These are phyloP conservation scores for Noctilio leporinus DNA, from an alignment of 2,113 vertebrate species.

Conservation along the genomic window DNA sequence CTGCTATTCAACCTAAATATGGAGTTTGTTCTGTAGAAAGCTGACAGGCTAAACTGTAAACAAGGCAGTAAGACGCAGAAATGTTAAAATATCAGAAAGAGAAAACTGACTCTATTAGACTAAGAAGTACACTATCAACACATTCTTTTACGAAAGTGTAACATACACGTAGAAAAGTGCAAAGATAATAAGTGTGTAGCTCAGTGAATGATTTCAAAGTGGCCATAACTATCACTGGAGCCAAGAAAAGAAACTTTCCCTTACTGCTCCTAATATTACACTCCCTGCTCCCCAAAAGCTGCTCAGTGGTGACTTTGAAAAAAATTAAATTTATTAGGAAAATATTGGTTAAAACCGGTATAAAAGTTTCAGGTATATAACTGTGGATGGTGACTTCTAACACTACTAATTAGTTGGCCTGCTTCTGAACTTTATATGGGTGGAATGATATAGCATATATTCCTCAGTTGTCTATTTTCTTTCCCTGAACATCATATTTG, in stretches of 20 bases:
- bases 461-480: neutral
- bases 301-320: neutral
- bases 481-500: neutral
- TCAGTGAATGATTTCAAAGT: neutral
- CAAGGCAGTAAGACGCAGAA: neutral
- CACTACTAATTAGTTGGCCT: neutral
- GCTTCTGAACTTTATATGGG: neutral
- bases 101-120: neutral
- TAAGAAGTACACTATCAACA: neutral
- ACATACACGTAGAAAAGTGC: neutral
- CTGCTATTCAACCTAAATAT: neutral
- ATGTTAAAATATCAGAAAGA: neutral
- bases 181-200: neutral
- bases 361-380: neutral
- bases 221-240: neutral
- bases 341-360: neutral
- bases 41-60: neutral
- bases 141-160: neutral
- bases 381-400: neutral
- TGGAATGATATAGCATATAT: neutral
- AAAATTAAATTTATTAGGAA: neutral
- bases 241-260: neutral
- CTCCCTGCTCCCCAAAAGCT: neutral
- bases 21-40: neutral
- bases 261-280: neutral